Conservation (phyloP, 2,888 invertebrate genomes). For the Cephus spinipes region DNA sequence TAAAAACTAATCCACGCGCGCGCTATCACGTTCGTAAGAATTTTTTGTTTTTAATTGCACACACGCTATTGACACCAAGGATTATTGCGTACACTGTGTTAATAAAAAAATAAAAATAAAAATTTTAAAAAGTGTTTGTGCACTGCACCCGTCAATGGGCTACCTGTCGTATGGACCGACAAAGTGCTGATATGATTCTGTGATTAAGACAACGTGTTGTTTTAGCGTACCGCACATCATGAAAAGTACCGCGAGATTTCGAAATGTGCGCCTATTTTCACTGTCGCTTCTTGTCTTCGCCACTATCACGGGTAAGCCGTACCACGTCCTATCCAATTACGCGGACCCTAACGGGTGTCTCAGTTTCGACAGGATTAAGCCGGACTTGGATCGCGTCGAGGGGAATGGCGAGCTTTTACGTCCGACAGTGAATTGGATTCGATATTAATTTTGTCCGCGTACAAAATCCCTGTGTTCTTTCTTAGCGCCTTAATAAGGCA, state of each 20-base stretch:
- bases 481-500: not conserved
- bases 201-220: not conserved
- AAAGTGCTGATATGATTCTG: constrained; percentile 42
- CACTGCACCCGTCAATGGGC: not conserved
- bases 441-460: not conserved
- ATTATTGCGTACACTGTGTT: not conserved
- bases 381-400: not conserved
- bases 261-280: constrained; percentile 45
- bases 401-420: not conserved
- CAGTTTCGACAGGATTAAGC: not conserved
- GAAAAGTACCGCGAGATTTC: constrained; percentile 50
- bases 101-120: not conserved
- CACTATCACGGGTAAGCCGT: constrained; percentile 55
- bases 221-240: constrained; percentile 34
- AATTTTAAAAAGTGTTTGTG: not conserved
- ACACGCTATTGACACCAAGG: not conserved
- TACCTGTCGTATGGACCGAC: constrained; percentile 14
- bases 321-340: not conserved
- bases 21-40: constrained; percentile 8
- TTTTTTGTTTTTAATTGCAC: not conserved
- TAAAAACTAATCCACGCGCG: constrained; percentile 10
- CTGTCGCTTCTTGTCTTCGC: constrained; percentile 52
- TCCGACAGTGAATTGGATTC: not conserved
- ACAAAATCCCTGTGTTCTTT: not conserved
- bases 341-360: not conserved